A percentile compares a stretch with the other conserved stretches of the same genome.
These are phyloP conservation scores for western clawed frog (Xenopus tropicalis) DNA, from an alignment of 2,113 vertebrate genomes.

Conservation along the genomic window DNA sequence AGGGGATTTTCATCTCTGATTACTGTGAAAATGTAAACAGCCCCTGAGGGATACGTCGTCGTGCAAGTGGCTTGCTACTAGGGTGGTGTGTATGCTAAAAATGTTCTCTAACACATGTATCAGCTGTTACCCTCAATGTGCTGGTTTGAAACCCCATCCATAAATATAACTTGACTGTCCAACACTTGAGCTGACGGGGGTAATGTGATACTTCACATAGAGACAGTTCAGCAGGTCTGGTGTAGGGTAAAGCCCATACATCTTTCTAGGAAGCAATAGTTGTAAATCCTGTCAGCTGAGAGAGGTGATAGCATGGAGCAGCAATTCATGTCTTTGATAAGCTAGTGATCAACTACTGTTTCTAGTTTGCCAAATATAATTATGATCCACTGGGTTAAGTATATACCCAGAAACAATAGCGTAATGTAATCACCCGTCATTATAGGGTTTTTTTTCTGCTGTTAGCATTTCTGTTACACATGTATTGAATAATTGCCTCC, in stretches of 20 bases:
- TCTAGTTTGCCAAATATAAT: too few species aligned
- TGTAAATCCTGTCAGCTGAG: not conserved
- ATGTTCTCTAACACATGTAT: slow-evolving; percentile 5
- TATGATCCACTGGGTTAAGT: too few species aligned
- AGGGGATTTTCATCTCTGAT: not conserved
- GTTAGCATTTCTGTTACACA: too few species aligned
- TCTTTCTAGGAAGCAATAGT: slow-evolving; percentile 26
- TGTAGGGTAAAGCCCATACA: slow-evolving; percentile 14
- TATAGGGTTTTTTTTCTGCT: too few species aligned
- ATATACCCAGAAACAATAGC: too few species aligned
- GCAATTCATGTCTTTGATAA: too few species aligned
- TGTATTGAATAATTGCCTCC: too few species aligned
- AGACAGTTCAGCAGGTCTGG: slow-evolving; percentile 13
- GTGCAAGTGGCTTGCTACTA: not conserved
- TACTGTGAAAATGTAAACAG: not conserved
- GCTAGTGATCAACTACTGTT: too few species aligned
- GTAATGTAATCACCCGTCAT: too few species aligned
- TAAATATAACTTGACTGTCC: slow-evolving; percentile 26
- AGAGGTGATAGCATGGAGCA: not conserved
- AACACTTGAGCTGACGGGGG: slow-evolving; percentile 24
- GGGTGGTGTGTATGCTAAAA: not conserved
- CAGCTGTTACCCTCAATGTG: slow-evolving; percentile 25
- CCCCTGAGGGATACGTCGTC: not conserved
- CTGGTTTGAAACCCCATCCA: slow-evolving; percentile 11
- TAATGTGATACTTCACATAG: slow-evolving; percentile 15